These are phyloP conservation scores for Sebastes variabilis DNA, from an alignment of 2,797 vertebrate species.

Conservation along the genomic window DNA sequence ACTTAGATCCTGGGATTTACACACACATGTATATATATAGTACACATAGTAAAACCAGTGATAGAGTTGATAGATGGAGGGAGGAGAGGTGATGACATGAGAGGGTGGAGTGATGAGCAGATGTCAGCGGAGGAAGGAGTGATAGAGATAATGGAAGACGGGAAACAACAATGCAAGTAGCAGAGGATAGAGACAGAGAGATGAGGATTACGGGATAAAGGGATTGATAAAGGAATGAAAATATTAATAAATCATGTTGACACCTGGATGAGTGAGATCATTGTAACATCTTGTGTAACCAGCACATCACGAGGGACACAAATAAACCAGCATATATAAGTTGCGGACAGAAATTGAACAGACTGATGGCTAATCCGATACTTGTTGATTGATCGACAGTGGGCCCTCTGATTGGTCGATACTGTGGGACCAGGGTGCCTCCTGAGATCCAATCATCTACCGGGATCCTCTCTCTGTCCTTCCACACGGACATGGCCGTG, in stretches of 20 bases:
- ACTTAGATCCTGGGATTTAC: conserved; percentile 47
- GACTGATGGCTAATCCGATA: neutral
- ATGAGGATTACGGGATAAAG: conserved; percentile 11
- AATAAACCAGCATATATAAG: neutral
- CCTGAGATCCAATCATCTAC: conserved; percentile 94
- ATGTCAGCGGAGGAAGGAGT: conserved; percentile 9
- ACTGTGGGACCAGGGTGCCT: conserved; percentile 94
- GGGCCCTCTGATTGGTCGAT: conserved; percentile 95
- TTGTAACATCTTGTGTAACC: neutral
- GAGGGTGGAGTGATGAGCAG: conserved; percentile 35
- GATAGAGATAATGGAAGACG: conserved; percentile 19
- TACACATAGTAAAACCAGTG: conserved; percentile 14
- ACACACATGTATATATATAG: conserved; percentile 5
- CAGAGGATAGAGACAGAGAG: neutral
- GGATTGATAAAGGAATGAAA: conserved; percentile 9
- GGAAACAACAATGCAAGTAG: conserved; percentile 5
- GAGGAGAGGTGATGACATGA: conserved; percentile 30
- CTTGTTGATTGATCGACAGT: conserved; percentile 77
- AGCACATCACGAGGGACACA: neutral
- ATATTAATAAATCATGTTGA: neutral
- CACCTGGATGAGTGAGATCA: neutral
- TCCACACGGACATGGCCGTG: conserved; percentile 98
- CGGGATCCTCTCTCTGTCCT: conserved; percentile 93
- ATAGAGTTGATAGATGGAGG: conserved; percentile 38
- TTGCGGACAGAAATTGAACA: neutral